Conservation (phyloP, 1,140 invertebrate genomes). For the Bombus impatiens region DNA sequence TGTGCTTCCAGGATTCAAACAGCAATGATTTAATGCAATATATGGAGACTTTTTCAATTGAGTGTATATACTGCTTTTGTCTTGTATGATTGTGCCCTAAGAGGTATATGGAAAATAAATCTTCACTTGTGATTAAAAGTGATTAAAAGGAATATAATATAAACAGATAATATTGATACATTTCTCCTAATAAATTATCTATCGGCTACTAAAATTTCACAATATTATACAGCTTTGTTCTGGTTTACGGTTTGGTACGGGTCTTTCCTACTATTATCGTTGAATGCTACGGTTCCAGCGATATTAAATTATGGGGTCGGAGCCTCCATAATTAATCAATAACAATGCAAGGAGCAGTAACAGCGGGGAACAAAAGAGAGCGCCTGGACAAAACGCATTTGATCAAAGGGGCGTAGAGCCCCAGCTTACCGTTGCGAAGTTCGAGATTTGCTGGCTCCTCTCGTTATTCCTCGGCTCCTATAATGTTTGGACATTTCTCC, state of each 20-base stretch:
- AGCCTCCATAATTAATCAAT: background rate
- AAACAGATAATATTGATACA: background rate
- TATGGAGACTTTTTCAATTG: background rate
- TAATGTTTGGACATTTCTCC: background rate
- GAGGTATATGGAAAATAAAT: background rate
- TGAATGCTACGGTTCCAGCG: background rate
- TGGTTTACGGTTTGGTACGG: background rate
- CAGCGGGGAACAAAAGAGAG: background rate
- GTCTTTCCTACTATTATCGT: background rate
- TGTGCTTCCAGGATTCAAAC: no score
- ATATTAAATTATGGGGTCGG: background rate
- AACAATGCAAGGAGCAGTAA: background rate
- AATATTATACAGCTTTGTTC: background rate
- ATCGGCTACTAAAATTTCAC: background rate
- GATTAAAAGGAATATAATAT: background rate
- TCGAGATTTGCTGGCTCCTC: background rate
- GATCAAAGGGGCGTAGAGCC: background rate
- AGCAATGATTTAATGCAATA: no score
- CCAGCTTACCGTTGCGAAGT: background rate
- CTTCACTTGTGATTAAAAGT: background rate
- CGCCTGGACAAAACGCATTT: no score
- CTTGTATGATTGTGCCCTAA: background rate
- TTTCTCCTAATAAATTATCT: background rate
- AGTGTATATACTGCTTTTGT: background rate
- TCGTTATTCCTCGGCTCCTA: background rate